Percentiles rank a stretch among this genome's conserved stretches.
phyloP scores from a whole-genome alignment of 2,888 invertebrate species.

The Aphodius sticticus region DNA sequence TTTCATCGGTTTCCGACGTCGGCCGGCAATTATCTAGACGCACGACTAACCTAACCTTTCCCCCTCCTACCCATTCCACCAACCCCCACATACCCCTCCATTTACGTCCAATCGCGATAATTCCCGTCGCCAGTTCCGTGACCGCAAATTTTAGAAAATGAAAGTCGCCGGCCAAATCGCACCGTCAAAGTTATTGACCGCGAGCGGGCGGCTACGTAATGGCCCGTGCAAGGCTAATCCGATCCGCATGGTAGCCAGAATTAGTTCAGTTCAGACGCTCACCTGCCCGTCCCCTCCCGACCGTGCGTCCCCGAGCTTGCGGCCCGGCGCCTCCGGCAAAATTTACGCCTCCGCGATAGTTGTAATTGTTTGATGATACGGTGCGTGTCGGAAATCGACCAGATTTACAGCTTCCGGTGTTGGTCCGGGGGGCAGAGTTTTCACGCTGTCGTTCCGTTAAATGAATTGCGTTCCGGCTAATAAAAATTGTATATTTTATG shows the following conservation, averaged over 20 bases:
- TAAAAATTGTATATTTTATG: neutral
- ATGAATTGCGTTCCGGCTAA: neutral
- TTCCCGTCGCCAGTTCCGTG: neutral
- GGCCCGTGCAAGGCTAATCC: neutral
- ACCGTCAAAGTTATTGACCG: conserved; percentile 4
- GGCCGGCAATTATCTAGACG: neutral
- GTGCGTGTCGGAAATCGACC: conserved; percentile 48
- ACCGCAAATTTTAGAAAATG: neutral
- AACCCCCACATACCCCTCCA: neutral
- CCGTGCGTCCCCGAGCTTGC: neutral
- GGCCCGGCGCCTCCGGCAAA: conserved; percentile 43
- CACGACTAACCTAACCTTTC: conserved; percentile 4
- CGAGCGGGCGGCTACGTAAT: neutral
- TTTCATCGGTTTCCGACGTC: neutral
- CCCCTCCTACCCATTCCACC: neutral
- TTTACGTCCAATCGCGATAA: conserved; percentile 4
- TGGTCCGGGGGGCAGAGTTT: conserved; percentile 5
- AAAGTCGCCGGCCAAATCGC: neutral
- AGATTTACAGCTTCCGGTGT: conserved; percentile 46
- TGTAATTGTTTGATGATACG: conserved; percentile 56
- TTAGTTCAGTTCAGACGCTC: neutral
- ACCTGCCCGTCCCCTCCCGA: neutral
- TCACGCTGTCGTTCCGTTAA: conserved; percentile 18
- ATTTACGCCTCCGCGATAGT: conserved; percentile 55
- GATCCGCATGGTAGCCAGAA: neutral